phyloP scores from a whole-genome alignment of 1,140 invertebrate genomes.

The Drosophila funebris region DNA sequence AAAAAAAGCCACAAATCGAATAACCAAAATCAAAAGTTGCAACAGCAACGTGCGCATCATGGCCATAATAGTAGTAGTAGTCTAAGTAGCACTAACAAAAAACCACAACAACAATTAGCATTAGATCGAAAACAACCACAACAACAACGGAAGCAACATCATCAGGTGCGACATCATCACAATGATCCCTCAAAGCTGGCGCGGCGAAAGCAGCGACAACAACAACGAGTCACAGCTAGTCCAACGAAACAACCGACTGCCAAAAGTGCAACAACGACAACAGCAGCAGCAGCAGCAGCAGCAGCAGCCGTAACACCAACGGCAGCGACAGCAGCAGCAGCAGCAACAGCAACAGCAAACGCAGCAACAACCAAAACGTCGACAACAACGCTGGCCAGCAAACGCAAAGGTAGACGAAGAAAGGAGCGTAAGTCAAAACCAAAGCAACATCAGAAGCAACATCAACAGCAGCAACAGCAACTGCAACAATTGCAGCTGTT shows the following conservation, averaged over 20 bases:
- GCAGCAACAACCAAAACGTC: slow-evolving; percentile 52
- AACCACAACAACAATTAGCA: slow-evolving; percentile 63
- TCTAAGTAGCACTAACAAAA: slow-evolving; percentile 82
- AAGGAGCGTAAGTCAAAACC: slow-evolving; percentile 52
- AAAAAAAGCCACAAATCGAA: slow-evolving; percentile 79
- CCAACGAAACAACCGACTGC: slow-evolving; percentile 69
- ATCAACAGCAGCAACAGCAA: slow-evolving; percentile 26
- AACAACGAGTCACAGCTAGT: slow-evolving; percentile 74
- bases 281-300: slow-evolving; percentile 25
- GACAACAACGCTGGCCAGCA: slow-evolving; percentile 56
- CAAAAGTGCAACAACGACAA: slow-evolving; percentile 48
- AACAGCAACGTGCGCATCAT: slow-evolving; percentile 76
- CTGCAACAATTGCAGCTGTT: slow-evolving; percentile 36
- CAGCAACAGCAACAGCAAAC: slow-evolving; percentile 13
- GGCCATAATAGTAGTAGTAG: slow-evolving; percentile 83
- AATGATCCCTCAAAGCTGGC: slow-evolving; percentile 72
- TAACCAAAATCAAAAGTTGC: slow-evolving; percentile 82
- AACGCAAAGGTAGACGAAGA: slow-evolving; percentile 75
- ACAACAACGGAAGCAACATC: slow-evolving; percentile 59
- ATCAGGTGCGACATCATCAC: slow-evolving; percentile 81
- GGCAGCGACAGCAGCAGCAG: slow-evolving; percentile 29
- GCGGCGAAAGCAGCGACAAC: slow-evolving; percentile 68
- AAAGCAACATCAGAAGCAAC: slow-evolving; percentile 40
- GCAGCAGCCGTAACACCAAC: slow-evolving; percentile 19
- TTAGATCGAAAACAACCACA: slow-evolving; percentile 56